phyloP scores from a whole-genome alignment of 30 jellyfish, hydroid and myxozoan species.

The Turritopsis rubra region DNA sequence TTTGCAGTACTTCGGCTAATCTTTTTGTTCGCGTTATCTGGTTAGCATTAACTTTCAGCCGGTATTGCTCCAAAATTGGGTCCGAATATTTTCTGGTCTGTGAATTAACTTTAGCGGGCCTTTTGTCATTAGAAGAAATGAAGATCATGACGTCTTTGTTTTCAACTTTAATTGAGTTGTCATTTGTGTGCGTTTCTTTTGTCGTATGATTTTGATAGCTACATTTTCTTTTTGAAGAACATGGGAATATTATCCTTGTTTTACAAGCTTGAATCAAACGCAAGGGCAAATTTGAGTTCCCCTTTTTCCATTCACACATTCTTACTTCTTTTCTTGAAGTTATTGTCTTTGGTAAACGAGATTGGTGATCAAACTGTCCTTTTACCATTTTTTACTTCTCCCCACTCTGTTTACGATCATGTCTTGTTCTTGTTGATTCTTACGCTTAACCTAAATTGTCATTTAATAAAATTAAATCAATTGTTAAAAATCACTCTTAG shows the following conservation, averaged over 20 bases:
- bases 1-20: not conserved
- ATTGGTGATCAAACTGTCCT: not conserved
- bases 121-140: not conserved
- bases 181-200: not conserved
- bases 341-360: not conserved
- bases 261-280: not conserved
- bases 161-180: too few relatives aligned
- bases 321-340: not conserved
- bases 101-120: not conserved
- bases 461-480: too few relatives aligned
- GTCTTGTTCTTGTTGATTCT: too few relatives aligned
- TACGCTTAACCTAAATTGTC: too few relatives aligned
- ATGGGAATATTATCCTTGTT: not conserved
- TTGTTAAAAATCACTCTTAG: too few relatives aligned
- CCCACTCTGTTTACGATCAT: too few relatives aligned
- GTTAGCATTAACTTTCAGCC: not conserved
- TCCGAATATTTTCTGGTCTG: conserved; percentile 4
- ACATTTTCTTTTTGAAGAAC: not conserved
- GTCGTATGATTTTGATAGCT: too few relatives aligned
- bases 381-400: not conserved
- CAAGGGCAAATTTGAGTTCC: not conserved
- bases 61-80: not conserved
- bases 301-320: not conserved
- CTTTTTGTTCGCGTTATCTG: not conserved
- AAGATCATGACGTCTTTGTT: too few relatives aligned